Base-by-base conservation (phyloP, 2,888 invertebrate genomes). In the Ophioninae sp. region DNA sequence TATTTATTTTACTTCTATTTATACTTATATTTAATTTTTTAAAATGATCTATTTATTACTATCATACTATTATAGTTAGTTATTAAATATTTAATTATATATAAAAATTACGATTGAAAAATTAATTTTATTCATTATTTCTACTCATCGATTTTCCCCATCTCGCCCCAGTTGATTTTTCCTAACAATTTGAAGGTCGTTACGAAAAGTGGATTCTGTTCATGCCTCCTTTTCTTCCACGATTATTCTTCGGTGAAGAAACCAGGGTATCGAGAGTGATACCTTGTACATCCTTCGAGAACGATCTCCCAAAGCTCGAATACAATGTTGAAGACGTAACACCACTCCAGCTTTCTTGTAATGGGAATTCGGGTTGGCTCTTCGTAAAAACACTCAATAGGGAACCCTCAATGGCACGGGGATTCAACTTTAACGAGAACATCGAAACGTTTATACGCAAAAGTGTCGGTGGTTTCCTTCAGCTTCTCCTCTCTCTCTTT, bases 391-490 rank as follows among this genome's bases (percentile, higher is more conserved):
- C 39, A 37, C 37, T 30, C 30, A 20, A 57, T 21, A 2, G 59
- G 20, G 56, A 17, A 23, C 50, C 56, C 44, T 30, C 39, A 39
- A 73, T 59, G 75, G 41, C 41, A 10, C 13, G 50, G 61, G 61
- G 39, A 78, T 67, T 23, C 57, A 20, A 50, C 68, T 79, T 82
- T 79, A 75, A 76, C 57, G 75, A 79, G 70, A 70, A 72, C 79
- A 65, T 75, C 39, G 82, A 72, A 79, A 75, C 70, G 82, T 70
- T 79, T 79, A 79, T 61, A 76, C 75, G 65, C 65, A 23, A 61
- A 75, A 82, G 75, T 72, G 70, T 70, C 68, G 73, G 39, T 72
- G 41, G n/a, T 69, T 68, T 64, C 82, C 67, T 44, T 56, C 44
- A 61, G 56, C 39, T 56, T 74, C 10, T 56, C 8, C 62, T 67